Base-by-base conservation (phyloP, 2,113 vertebrate genomes). In the Todiramphus chloris region DNA sequence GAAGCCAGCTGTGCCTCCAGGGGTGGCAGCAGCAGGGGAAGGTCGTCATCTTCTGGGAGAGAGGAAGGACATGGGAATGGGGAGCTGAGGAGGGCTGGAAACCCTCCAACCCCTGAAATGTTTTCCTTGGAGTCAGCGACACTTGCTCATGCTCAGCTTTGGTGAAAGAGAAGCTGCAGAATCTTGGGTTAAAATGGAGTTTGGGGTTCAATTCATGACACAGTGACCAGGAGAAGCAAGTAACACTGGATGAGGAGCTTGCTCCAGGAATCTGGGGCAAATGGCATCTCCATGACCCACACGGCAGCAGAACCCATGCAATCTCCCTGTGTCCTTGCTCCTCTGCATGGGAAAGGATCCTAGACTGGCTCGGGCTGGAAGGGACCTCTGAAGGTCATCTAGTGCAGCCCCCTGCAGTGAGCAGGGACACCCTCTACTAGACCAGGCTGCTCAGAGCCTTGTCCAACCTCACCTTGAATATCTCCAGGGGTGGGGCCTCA, bases 221-320 rank as follows among this genome's bases (percentile, higher is more conserved):
- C 16, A 11, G 0, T 2, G 43, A 21, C 18, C 16, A 2, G 6
- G 5, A n/a, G 18, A 59, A 80, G 0, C 2, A 59, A 72, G 60
- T 3, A 9, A 58, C 1, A 1, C 30, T 1, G 5, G n/a, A 31
- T 37, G 59, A 16, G 24, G 68, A 62, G 33, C 23, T 44, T 19
- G 28, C 7, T 23, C 18, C 6, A 8, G 28, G 31, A 39, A 24
- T 9, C 4, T 1, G 2, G 25, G 44, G 11, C 19, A 28, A 82
- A 27, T 9, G 39, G 58, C 24, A 16, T 7, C 59, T 9, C 63
- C 21, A 60, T 14, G 51, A 35, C 50, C 16, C 59, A 30, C 1
- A 0, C 3, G 8, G 62, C 33, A 31, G 39, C 7, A 41, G 48
- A 24, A 63, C 7, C 67, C 4, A 46, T 0, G 1, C 43, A 5